Evolutionary conservation across 2,797 vertebrate species (phyloP).

Genomic region (Tinamus major): DNA sequence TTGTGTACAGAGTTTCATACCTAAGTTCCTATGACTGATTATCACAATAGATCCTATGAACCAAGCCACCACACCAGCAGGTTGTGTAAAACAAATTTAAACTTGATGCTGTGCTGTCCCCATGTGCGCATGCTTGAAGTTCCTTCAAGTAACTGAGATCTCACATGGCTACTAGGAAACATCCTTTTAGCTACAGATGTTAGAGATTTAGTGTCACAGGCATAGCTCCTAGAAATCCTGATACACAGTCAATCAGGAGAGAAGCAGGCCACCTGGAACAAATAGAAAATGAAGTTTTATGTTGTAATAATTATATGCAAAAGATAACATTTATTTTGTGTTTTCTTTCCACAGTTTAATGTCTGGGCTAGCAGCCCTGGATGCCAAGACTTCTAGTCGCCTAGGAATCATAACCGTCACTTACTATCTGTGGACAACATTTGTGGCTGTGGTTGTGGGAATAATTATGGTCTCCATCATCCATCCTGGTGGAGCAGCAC

Average conservation of each 20-base stretch:
- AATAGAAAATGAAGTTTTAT: neutral
- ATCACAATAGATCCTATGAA: neutral
- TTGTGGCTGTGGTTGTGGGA: conserved; percentile 93
- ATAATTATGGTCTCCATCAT: conserved; percentile 96
- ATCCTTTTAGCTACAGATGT: neutral
- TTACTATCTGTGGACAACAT: conserved; percentile 97
- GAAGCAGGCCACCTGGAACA: neutral
- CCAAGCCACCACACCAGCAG: neutral
- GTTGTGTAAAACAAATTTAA: neutral
- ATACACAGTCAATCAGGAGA: neutral
- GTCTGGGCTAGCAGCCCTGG: conserved; percentile 94
- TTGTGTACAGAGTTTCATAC: neutral
- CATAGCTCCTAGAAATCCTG: neutral
- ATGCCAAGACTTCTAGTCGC: conserved; percentile 94
- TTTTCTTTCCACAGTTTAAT: conserved; percentile 86
- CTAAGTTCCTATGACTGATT: neutral
- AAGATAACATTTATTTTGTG: neutral
- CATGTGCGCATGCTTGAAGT: neutral
- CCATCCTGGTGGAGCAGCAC: conserved; percentile 92
- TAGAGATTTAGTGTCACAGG: neutral
- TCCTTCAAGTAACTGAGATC: neutral
- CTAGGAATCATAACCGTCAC: conserved; percentile 94
- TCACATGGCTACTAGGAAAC: neutral
- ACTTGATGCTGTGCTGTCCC: neutral
- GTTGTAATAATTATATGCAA: neutral